phyloP scores from a whole-genome alignment of 2,888 invertebrate genomes.

The Watsonalla cultraria region DNA sequence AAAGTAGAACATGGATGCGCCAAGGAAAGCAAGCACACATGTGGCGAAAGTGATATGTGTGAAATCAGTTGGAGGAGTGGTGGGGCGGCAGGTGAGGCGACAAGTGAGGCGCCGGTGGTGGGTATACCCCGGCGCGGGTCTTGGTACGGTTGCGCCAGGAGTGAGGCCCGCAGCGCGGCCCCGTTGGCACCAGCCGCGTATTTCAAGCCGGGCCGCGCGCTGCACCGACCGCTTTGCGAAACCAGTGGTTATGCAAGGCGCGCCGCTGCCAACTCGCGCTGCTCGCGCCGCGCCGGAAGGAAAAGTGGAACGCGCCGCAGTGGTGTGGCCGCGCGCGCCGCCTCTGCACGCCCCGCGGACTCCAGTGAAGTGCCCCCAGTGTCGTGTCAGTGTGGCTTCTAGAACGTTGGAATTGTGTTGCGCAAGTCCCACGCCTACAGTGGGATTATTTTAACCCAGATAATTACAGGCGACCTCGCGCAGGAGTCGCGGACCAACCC shows the following conservation, averaged over 20 bases:
- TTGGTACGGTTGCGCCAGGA: constrained; percentile 50
- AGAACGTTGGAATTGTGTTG: constrained; percentile 72
- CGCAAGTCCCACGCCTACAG: constrained; percentile 72
- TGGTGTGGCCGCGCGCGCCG: constrained; percentile 73
- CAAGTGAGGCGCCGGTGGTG: constrained; percentile 15
- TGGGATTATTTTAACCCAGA: constrained; percentile 73
- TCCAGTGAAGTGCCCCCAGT: constrained; percentile 69
- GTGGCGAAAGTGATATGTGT: constrained; percentile 69
- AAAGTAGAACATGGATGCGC: constrained; percentile 46
- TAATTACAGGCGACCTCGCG: constrained; percentile 50
- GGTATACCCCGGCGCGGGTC: constrained; percentile 19
- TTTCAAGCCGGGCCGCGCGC: constrained; percentile 68
- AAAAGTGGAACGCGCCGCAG: constrained; percentile 77
- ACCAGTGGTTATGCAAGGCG: constrained; percentile 76
- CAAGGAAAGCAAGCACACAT: constrained; percentile 56
- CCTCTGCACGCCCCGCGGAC: constrained; percentile 65
- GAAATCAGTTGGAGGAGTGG: constrained; percentile 54
- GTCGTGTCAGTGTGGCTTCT: constrained; percentile 75
- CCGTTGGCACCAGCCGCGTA: constrained; percentile 58
- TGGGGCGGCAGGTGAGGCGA: constrained; percentile 49
- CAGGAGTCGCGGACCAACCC: constrained; percentile 38
- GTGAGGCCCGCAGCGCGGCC: constrained; percentile 40
- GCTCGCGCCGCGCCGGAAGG: constrained; percentile 69
- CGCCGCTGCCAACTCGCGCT: constrained; percentile 74
- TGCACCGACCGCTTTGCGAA: constrained; percentile 76